phyloP scores from a whole-genome alignment of 2,113 vertebrate species.

The Platichthys flesus region DNA sequence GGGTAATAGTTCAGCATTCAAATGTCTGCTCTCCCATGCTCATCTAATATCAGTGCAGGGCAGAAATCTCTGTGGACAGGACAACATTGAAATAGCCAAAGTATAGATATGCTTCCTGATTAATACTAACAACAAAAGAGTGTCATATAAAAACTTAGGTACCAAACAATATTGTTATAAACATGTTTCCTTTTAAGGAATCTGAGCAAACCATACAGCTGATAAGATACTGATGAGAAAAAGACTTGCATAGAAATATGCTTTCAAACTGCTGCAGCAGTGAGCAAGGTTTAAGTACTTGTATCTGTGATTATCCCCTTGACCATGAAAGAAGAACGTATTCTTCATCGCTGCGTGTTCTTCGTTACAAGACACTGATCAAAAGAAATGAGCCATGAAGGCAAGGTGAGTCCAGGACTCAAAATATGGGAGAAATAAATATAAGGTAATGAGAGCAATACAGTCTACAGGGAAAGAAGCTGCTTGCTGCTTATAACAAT shows the following conservation, averaged over 20 bases:
- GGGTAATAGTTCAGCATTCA: no score
- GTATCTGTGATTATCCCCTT: neutral
- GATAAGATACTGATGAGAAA: neutral
- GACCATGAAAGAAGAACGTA: neutral
- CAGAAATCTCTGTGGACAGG: neutral
- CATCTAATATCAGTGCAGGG: neutral
- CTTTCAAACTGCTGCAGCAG: neutral
- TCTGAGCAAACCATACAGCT: neutral
- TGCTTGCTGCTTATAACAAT: neutral
- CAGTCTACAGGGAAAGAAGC: neutral
- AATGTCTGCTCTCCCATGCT: neutral
- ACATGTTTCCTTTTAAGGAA: neutral
- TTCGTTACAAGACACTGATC: neutral
- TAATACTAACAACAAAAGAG: neutral
- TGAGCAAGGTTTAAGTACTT: neutral
- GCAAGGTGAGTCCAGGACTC: neutral
- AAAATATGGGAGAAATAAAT: neutral
- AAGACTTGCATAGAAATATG: neutral
- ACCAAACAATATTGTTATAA: neutral
- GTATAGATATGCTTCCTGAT: neutral
- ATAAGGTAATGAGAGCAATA: neutral
- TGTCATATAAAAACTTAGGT: neutral
- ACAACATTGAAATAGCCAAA: neutral
- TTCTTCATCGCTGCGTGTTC: neutral
- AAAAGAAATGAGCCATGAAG: constrained; percentile 1